Conservation (phyloP, 2,888 invertebrate species). For the Galerucella nymphaeae region DNA sequence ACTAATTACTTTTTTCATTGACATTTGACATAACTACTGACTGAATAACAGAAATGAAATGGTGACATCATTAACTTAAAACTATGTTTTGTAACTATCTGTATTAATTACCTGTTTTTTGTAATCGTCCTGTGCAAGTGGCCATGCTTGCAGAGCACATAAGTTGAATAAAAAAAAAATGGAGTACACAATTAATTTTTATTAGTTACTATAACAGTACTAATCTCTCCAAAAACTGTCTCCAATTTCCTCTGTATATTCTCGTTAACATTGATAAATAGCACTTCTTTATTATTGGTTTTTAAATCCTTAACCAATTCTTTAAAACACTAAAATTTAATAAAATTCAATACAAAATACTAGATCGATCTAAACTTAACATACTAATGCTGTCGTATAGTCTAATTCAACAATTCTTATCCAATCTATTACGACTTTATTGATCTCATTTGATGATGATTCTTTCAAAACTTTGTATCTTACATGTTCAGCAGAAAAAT, state of each 20-base stretch:
- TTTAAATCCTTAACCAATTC: conserved; percentile 51
- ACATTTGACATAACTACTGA: no score
- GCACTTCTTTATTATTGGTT: conserved; percentile 47
- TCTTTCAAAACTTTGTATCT: conserved; percentile 63
- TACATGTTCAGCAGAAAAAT: conserved; percentile 70
- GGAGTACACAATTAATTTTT: no score
- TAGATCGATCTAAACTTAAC: conserved; percentile 22
- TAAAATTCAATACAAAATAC: background rate
- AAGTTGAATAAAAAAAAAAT: no score
- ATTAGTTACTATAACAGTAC: background rate
- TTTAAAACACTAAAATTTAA: conserved; percentile 49
- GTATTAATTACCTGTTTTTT: no score
- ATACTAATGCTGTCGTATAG: conserved; percentile 76
- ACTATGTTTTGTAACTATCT: no score
- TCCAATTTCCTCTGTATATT: background rate
- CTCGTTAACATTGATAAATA: conserved; percentile 39
- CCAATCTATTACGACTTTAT: conserved; percentile 73
- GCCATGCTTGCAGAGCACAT: no score
- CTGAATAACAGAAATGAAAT: no score
- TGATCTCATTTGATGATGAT: conserved; percentile 39
- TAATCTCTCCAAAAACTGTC: background rate
- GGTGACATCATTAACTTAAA: no score
- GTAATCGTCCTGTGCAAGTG: no score
- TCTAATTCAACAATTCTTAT: conserved; percentile 72
- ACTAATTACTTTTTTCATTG: no score